Conservation (phyloP, 2,113 vertebrate genomes). For the Symphodus melops region DNA sequence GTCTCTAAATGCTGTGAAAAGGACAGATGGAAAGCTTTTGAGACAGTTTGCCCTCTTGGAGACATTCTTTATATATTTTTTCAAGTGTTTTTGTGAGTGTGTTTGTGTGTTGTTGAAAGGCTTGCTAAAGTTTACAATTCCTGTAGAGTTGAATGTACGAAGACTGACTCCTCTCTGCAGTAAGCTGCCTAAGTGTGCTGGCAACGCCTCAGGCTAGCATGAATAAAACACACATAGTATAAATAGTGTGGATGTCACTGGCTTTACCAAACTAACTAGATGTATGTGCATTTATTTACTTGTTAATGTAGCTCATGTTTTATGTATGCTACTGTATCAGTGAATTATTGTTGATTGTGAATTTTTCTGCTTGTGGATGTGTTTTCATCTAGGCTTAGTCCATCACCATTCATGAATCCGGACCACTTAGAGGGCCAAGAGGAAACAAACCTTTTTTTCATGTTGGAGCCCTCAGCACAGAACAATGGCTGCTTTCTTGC, state of each 20-base stretch:
- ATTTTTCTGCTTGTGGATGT: slow-evolving; percentile 4
- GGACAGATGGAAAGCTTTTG: slow-evolving; percentile 13
- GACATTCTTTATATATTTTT: slow-evolving; percentile 6
- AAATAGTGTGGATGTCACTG: slow-evolving; percentile 27
- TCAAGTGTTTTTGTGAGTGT: not conserved
- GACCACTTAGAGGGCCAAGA: slow-evolving; percentile 27
- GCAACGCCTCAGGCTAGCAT: slow-evolving; percentile 39
- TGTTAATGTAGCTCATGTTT: slow-evolving; percentile 1
- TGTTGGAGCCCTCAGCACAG: slow-evolving; percentile 84
- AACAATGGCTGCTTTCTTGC: slow-evolving; percentile 92
- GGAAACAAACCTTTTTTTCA: slow-evolving; percentile 83
- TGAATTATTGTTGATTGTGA: not conserved
- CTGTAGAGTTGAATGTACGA: slow-evolving; percentile 8
- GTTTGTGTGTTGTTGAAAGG: slow-evolving; percentile 6
- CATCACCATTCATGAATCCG: slow-evolving; percentile 68
- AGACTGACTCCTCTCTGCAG: slow-evolving; percentile 29
- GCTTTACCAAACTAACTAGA: slow-evolving; percentile 22
- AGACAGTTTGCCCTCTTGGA: not conserved
- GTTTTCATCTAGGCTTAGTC: slow-evolving; percentile 77
- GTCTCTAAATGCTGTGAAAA: slow-evolving; percentile 46
- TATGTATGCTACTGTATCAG: no score
- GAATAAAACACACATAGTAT: slow-evolving; percentile 44
- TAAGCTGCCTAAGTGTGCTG: slow-evolving; percentile 23
- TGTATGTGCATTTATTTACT: slow-evolving; percentile 14
- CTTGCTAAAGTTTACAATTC: slow-evolving; percentile 27